phyloP scores from a whole-genome alignment of 2,113 vertebrate species.

The Psophia crepitans region DNA sequence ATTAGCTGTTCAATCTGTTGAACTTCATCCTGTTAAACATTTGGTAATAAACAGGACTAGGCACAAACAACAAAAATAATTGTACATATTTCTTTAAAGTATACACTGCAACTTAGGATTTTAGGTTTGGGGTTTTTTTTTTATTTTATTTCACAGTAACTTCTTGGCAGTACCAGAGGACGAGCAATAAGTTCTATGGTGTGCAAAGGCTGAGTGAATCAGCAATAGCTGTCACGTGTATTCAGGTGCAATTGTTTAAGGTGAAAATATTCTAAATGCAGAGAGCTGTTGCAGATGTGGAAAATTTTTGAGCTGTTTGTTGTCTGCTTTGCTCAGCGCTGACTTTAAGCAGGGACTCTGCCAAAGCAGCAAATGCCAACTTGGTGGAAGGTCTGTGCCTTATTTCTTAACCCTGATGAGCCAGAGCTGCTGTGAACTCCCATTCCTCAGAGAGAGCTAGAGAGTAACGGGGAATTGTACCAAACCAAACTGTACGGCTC shows the following conservation, averaged over 20 bases:
- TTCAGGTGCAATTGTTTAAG: not conserved
- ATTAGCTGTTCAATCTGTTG: slow-evolving; percentile 39
- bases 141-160: not conserved
- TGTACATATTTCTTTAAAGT: not conserved
- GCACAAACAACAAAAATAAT: not conserved
- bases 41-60: not conserved
- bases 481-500: rapidly evolving
- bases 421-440: not conserved
- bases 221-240: not conserved
- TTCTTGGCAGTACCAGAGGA: not conserved
- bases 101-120: not conserved
- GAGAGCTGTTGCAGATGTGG: not conserved
- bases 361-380: not conserved
- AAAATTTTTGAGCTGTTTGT: not conserved
- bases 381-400: not conserved
- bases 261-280: not conserved
- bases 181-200: not conserved
- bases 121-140: not conserved
- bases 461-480: rapidly evolving
- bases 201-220: not conserved
- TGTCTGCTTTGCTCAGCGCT: not conserved
- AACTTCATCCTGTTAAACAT: not conserved
- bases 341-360: not conserved
- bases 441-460: not conserved
- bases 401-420: not conserved